Evolutionary conservation across 2,888 invertebrate genomes (phyloP).

Genomic region (Drosophila suboccidentalis): DNA sequence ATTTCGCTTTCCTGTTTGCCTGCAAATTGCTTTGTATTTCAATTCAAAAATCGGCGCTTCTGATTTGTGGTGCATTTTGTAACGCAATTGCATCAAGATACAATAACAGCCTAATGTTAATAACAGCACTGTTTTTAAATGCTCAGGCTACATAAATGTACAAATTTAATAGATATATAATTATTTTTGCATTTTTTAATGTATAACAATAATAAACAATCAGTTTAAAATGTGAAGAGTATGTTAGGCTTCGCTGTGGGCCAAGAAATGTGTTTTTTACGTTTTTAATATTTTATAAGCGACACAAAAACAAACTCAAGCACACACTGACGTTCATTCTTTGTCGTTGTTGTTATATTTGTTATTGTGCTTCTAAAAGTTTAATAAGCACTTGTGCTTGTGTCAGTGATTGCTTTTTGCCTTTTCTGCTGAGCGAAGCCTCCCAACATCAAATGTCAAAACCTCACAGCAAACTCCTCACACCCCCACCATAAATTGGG

Average conservation of each 20-base stretch:
- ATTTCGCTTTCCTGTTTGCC: slow-evolving; percentile 34
- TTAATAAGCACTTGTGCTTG: slow-evolving; percentile 54
- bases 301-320: slow-evolving; percentile 33
- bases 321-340: slow-evolving; percentile 11
- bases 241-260: slow-evolving; percentile 16
- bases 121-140: background rate
- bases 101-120: slow-evolving; percentile 9
- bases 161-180: too few relatives aligned
- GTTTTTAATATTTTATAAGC: slow-evolving; percentile 69
- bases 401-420: slow-evolving; percentile 9
- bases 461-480: background rate
- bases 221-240: slow-evolving; percentile 24
- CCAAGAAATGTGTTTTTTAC: slow-evolving; percentile 8
- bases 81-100: background rate
- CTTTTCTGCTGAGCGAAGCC: slow-evolving; percentile 20
- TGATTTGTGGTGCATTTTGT: slow-evolving; percentile 12
- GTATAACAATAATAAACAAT: background rate
- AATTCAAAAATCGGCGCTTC: background rate
- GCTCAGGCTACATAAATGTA: too few relatives aligned
- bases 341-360: slow-evolving; percentile 45
- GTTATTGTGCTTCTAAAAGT: slow-evolving; percentile 67
- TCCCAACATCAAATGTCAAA: slow-evolving; percentile 39
- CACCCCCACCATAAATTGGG: background rate
- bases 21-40: slow-evolving; percentile 26
- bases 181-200: background rate